Conservation (phyloP, 2,113 vertebrate genomes). For the Anolis carolinensis region DNA sequence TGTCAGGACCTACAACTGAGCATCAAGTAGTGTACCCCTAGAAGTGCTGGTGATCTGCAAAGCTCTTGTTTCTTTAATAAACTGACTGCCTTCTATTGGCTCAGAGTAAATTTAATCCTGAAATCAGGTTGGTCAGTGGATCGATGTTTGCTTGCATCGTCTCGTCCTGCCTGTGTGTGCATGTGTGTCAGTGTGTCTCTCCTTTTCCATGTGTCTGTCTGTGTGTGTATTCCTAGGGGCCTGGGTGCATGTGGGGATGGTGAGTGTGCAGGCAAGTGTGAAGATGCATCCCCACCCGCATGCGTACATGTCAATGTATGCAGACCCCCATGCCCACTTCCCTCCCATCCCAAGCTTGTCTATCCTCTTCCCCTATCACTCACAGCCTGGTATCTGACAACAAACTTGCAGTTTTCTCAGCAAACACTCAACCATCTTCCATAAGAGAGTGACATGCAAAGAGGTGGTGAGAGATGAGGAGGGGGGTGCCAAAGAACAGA, state of each 20-base stretch:
- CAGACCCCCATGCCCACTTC: conserved; percentile 70
- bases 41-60: too few species aligned
- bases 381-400: conserved; percentile 83
- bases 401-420: conserved; percentile 74
- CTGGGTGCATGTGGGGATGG: conserved; percentile 52
- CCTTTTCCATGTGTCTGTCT: conserved; percentile 41
- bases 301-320: conserved; percentile 40
- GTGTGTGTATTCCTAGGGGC: background rate
- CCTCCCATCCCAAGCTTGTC: conserved; percentile 71
- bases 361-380: conserved; percentile 79
- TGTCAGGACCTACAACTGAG: too few species aligned
- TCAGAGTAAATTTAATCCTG: conserved; percentile 95
- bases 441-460: conserved; percentile 68
- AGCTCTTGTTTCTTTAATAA: conserved; percentile 95
- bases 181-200: too few species aligned
- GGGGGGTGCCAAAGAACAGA: conserved; percentile 26
- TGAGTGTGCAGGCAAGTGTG: conserved; percentile 36
- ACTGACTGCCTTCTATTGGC: conserved; percentile 86
- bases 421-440: conserved; percentile 75
- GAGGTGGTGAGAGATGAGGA: conserved; percentile 53
- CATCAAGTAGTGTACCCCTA: too few species aligned
- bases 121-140: conserved; percentile 93
- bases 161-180: conserved; percentile 72
- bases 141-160: conserved; percentile 93
- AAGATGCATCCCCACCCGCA: background rate